These are phyloP conservation scores for Pogoniulus pusillus DNA, from an alignment of 2,797 vertebrate genomes.

Conservation along the genomic window DNA sequence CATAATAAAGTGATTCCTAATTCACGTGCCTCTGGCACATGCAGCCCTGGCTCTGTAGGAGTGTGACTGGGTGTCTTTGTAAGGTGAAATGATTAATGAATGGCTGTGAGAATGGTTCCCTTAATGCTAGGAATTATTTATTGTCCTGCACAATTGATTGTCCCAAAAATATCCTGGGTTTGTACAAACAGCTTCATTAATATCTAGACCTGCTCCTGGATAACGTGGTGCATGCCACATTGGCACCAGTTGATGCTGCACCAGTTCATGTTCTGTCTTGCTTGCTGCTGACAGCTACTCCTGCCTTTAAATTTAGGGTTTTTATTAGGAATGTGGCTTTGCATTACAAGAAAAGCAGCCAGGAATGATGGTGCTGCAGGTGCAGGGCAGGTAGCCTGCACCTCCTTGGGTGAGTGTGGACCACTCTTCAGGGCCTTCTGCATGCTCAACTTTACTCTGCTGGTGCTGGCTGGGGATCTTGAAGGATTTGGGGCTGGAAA, in stretches of 20 bases:
- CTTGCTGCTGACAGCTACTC: neutral
- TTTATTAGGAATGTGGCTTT: neutral
- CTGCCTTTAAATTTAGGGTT: neutral
- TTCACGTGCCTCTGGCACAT: slow-evolving; percentile 34
- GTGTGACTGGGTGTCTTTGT: neutral
- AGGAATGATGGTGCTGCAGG: neutral
- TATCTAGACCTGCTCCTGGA: neutral
- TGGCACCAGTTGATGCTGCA: neutral
- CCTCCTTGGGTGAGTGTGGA: neutral
- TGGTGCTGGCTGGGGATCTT: neutral
- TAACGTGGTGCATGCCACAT: neutral
- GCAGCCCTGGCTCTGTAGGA: neutral
- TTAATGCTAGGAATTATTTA: slow-evolving; percentile 54
- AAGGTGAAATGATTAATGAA: slow-evolving; percentile 19
- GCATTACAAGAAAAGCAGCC: neutral
- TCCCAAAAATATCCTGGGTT: slow-evolving; percentile 38
- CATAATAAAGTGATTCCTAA: slow-evolving; percentile 49
- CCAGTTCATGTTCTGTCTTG: neutral
- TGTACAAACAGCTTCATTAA: slow-evolving; percentile 50
- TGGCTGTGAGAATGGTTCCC: slow-evolving; percentile 8
- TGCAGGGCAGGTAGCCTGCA: rapidly evolving
- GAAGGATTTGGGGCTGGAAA: neutral
- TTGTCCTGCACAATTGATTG: slow-evolving; percentile 38
- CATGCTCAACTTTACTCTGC: rapidly evolving
- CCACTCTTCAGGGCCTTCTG: neutral